A percentile compares a stretch with the other conserved stretches of the same genome.
Conservation (phyloP, 2,888 invertebrate genomes). For the Campaea margaritaria region DNA sequence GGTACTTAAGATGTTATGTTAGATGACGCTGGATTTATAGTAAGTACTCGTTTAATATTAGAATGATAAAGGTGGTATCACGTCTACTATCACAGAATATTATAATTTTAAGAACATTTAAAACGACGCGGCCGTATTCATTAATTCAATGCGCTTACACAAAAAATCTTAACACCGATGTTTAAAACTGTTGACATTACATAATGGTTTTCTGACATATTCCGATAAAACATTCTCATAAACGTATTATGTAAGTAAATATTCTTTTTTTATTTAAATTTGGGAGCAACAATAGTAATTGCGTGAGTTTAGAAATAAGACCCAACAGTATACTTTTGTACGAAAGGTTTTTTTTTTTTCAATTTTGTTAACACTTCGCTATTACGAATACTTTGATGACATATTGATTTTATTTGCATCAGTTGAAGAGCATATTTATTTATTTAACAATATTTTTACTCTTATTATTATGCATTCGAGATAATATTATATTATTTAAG, state of each 20-base stretch:
- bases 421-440: background rate
- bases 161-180: conserved; percentile 25
- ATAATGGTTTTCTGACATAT: background rate
- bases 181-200: background rate
- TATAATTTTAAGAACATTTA: conserved; percentile 74
- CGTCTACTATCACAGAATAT: conserved; percentile 85
- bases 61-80: conserved; percentile 79
- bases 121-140: conserved; percentile 59
- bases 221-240: background rate
- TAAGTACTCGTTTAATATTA: conserved; percentile 51
- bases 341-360: background rate
- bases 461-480: background rate
- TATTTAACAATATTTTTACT: background rate
- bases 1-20: conserved; percentile 30
- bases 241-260: background rate
- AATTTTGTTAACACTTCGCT: background rate
- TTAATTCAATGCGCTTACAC: conserved; percentile 61
- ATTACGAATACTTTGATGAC: background rate
- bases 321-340: background rate
- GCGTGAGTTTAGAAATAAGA: background rate
- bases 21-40: conserved; percentile 34
- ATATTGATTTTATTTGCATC: background rate
- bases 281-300: background rate
- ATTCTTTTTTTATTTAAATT: background rate
- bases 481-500: background rate